Evolutionary conservation across 2,888 invertebrate species (phyloP), one percentile per base, ranked within the genome.

Genomic region (Dolomedes plantarius): DNA sequence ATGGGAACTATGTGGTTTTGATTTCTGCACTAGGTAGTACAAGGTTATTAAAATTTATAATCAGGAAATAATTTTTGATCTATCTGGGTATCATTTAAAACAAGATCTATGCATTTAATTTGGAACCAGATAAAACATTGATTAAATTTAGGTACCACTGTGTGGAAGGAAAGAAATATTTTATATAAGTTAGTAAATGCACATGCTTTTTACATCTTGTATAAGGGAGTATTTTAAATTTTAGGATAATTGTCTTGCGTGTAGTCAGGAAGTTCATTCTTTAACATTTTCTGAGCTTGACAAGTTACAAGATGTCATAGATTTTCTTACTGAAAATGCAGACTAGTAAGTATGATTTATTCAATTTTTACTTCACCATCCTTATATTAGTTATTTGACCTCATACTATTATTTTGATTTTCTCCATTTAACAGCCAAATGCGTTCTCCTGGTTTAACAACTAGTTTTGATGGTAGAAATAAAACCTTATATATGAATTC

Each of bases 401-500:
- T 13, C 5, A 46, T 46, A n/a, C n/a, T n/a, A n/a, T 23, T 3
- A n/a, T 39, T 3, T 19, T 39, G 23, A 32, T 50, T 50, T 6
- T 7, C 23, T 69, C 39, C 77, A 27, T 65, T 31, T 64, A 73
- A 3, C 16, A 89, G 92, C 91, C 96, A 98, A 92, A 97, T 99
- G 95, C 97, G 96, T 91, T 96, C 94, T 90, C 99, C 99, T 73
- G 93, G 92, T 6, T 94, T 97, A 50, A 94, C 98, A 32, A 94
- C 96, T 23, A 93, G 94, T 5, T 93, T 96, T 62, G 94, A 95
- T 90, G 97, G 96, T 2, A 96, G 95, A 91, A 95, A 95, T 91
- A 96, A 95, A 91, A 98, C 98, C 0, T 93, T 99, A 13, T 99
- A 98, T 91, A 97, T 99, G 94, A 95, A 96, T 32, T 95, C 95